Base-by-base conservation (phyloP, 2,888 invertebrate genomes). In the Calliscelio sp. region DNA sequence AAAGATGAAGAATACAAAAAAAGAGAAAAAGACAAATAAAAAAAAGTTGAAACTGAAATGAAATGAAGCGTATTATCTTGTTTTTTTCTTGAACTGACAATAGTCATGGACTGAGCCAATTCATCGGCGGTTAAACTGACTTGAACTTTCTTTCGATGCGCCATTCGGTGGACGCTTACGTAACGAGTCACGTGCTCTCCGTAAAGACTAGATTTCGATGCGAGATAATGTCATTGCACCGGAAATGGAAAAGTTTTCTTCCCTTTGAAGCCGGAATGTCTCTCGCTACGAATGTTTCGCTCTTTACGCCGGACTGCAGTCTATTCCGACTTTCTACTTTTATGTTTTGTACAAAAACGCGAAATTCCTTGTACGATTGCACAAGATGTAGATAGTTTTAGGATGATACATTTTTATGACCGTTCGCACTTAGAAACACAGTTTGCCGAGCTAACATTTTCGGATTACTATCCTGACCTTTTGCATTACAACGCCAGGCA, bases 321-420 rank as follows among this genome's bases (percentile, higher is more conserved):
- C 25, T 4, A 53, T 55, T 55, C 22, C 10, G 18, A 18, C 32
- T 28, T 5, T 4, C 16, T 28, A 11, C 35, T 5, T 35, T 57
- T 57, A 20, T 20, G 57, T 35, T 7, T 32, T 0, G 11, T 46
- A 14, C 24, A 20, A 46, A 46, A 57, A 57, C 35, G 28, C 24
- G 14, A 22, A 63, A 28, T 51, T 35, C 8, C 51, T 51, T 51
- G 38, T 66, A 22, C n/a, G 35, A 24, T 11, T 14, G 53, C 32
- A 14, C 46, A 49, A 49, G 44, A 65, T 32, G 65, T 28, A 35
- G 10, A 53, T 38, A 38, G 35, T 51, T 66, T 38, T 41, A 38
- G 25, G 14, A 68, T 49, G 38, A 70, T 70, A 70, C 55, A 70
- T 55, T 70, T 68, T 70, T 55, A 70, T 35, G 55, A 65, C n/a